Evolutionary conservation across 2,113 vertebrate species (phyloP).

Genomic region (Ictidomys tridecemlineatus): DNA sequence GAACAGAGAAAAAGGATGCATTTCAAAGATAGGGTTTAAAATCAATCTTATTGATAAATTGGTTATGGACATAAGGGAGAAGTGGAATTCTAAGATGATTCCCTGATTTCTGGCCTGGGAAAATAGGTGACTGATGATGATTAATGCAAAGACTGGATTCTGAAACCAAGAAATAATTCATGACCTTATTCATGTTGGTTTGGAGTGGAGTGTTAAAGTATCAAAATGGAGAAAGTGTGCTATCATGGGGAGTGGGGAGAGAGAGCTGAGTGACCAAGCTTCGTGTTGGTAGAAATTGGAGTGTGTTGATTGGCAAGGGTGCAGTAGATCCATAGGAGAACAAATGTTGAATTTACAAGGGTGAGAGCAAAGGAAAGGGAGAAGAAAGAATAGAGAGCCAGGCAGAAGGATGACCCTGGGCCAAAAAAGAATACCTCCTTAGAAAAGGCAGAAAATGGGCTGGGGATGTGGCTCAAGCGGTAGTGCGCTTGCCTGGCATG

Average conservation of each 20-base stretch:
- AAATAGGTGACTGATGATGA: neutral
- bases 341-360: neutral
- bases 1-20: neutral
- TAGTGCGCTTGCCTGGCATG: too few relatives aligned
- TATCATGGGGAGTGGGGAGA: accelerated
- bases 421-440: neutral
- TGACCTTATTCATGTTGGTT: neutral
- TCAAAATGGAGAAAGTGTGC: neutral
- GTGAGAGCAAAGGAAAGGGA: neutral
- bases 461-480: too few relatives aligned
- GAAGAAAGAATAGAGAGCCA: neutral
- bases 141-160: neutral
- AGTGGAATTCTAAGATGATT: neutral
- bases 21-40: neutral
- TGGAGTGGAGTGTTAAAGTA: neutral
- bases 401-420: neutral
- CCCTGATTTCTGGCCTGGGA: neutral
- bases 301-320: neutral
- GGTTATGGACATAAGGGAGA: neutral
- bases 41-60: neutral
- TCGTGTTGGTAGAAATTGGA: neutral
- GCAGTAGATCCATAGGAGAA: neutral
- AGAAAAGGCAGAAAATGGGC: neutral
- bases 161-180: neutral
- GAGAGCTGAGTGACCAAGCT: neutral